Evolutionary conservation across 2,113 vertebrate species (phyloP), one percentile per base, ranked within the genome.

Genomic region (Coryphaenoides rupestris): DNA sequence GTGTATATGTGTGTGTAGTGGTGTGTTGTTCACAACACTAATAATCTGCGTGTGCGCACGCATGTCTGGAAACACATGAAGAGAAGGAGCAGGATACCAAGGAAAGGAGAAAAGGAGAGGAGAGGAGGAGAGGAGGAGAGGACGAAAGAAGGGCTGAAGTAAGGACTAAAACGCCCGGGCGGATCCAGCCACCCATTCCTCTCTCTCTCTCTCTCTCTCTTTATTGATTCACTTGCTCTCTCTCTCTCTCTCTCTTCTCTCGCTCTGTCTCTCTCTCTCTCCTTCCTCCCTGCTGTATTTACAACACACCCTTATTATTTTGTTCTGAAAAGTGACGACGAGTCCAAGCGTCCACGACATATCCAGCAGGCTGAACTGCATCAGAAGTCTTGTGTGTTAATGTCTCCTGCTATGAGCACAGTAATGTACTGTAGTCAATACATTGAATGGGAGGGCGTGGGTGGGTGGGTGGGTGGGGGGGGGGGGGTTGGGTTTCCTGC

Each of bases 401-500:
- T n/a, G n/a, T n/a, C n/a, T n/a, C n/a, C n/a, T 92, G 90, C 91
- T 91, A 93, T 93, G 92, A 92, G 89, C 85, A 96, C 94, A 98
- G 95, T 98, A 98, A 97, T 96, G 95, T 96, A 96, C 94, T 95
- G 95, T 97, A 95, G 92, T 92, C n/a, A 92, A 92, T 86, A 93
- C 89, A 89, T 86, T 92, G 87, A 88, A 87, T 85, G 92, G 84
- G 33, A 80, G 75, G 89, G 67, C 88, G 86, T 91, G 79, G 74
- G 88, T 22, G 71, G 65, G 68, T 6, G n/a, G n/a, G n/a, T n/a
- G 33, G 33, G 13, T 40, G 13, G 33, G 33, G 33, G n/a, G n/a
- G n/a, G n/a, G n/a, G n/a, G n/a, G n/a, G n/a, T n/a, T n/a, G n/a
- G n/a, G n/a, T n/a, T n/a, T n/a, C n/a, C 33, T 40, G 33, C 9